Evolutionary conservation across 1,140 invertebrate species (phyloP).

Genomic region (Drosophila baimaii): DNA sequence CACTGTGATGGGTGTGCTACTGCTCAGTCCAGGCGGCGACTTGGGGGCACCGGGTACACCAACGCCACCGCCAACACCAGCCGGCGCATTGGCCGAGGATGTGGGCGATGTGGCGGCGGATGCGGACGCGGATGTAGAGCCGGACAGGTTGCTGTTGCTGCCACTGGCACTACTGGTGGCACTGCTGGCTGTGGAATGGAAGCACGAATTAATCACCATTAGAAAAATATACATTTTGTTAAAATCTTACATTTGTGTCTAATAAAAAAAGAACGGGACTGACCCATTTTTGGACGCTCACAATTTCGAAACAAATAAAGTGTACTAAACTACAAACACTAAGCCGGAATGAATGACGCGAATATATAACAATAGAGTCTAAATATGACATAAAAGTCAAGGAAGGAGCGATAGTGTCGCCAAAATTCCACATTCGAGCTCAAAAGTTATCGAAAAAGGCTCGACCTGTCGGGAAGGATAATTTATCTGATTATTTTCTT

Average conservation of each 20-base stretch:
- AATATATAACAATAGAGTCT: too few relatives aligned
- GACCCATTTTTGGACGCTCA: constrained; percentile 11
- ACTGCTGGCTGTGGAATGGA: constrained; percentile 43
- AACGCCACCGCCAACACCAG: background rate
- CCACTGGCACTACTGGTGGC: constrained; percentile 68
- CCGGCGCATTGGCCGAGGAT: constrained; percentile 46
- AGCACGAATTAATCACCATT: background rate
- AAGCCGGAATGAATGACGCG: constrained; percentile 5
- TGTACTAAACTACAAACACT: constrained; percentile 11
- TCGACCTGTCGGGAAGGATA: background rate
- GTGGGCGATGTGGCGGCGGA: constrained; percentile 67
- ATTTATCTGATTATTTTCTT: too few relatives aligned
- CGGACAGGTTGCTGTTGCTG: constrained; percentile 72
- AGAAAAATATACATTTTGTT: background rate
- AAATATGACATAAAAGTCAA: too few relatives aligned
- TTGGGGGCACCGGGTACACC: constrained; percentile 37
- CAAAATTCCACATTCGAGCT: background rate
- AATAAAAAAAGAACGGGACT: constrained; percentile 5
- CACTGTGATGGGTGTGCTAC: constrained; percentile 77
- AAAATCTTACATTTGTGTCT: background rate
- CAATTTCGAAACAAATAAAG: constrained; percentile 20
- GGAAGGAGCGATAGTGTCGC: background rate
- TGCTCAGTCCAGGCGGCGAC: constrained; percentile 62
- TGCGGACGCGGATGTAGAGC: constrained; percentile 57
- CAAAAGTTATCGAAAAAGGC: background rate